Base-by-base conservation (phyloP, 2,888 invertebrate species). In the Stomorhina lunata region DNA sequence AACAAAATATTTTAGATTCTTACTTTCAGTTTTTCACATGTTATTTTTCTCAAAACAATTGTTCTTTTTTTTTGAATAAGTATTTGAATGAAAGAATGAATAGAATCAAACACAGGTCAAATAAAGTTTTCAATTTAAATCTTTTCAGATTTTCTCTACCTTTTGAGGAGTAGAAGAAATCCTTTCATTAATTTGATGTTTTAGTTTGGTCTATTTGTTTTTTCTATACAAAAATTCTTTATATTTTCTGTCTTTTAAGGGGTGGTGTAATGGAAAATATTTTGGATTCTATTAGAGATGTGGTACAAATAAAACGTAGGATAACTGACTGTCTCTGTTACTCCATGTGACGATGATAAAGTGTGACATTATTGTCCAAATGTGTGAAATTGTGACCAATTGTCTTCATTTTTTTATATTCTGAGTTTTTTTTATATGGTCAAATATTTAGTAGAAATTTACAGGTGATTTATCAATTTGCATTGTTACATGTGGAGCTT, bases 371-470 rank as follows among this genome's bases (percentile, higher is more conserved):
- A 68, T 81, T 81, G 73, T 79, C 53, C 57, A 72, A 83, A 85
- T 84, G 85, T 85, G 86, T 85, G 84, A 85, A 86, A 85, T 85
- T 86, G 85, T 81, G 85, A 81, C 78, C 83, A 84, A 83, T 81
- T 85, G 61, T 78, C 71, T 37, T n/a, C n/a, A n/a, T 48, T 34
- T 17, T 77, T 20, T 43, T 34, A 10, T 50, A 0, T 10, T 68
- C 1, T 34, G 57, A 22, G 0, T 5, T 63, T 57, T 55, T 40
- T 72, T 78, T 53, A 57, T 48, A 55, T 65, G 50, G 17, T 71
- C 69, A 78, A 77, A 77, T 77, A 65, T 80, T 79, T 75, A 79
- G 63, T 63, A 50, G 57, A 75, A 77, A 43, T 85, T 84, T 76
- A 83, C 84, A 85, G 84, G 83, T 85, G 85, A 85, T 85, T 85